Base-by-base conservation (phyloP, 2,113 vertebrate genomes). In the Anoplopoma fimbria region DNA sequence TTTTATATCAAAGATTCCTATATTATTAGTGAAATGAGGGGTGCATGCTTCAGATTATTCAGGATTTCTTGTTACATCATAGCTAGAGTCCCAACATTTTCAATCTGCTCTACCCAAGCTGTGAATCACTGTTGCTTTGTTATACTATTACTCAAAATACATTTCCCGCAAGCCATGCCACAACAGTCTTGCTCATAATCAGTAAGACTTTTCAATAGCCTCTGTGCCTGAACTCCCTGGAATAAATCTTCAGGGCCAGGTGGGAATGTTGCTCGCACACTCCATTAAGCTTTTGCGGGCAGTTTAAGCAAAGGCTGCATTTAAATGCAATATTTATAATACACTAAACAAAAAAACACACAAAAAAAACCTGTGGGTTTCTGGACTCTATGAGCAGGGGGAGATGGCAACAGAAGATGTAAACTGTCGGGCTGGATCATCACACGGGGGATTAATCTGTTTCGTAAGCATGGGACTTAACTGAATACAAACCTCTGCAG, bases 241-340 rank as follows among this genome's bases (percentile, higher is more conserved):
- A 87, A 82, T 83, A 86, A 67, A 90, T 87, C 69, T 21, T 13
- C 60, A 77, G 51, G 69, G 60, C 65, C 85, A 86, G 82, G 78
- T 89, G 84, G 85, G 78, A 85, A 88, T 77, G 74, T 77, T 85
- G 71, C 65, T 78, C 83, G 61, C 53, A 88, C 87, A 81, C 67
- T 88, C 82, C 87, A 91, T 93, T 91, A 92, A 79, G 87, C 84
- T 68, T 83, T 69, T 84, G 72, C 84, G 85, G 77, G 79, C 82
- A 88, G 84, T 91, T 92, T 84, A 83, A 86, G 85, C 69, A 84
- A 83, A 76, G 63, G 81, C 78, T 75, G 83, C 38, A 82, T 89
- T 87, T 80, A 33, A 61, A 88, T 91, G 81, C 51, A 87, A 83
- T 86, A 84, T 90, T 82, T 77, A 85, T 88, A 55, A 53, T 40